A percentile compares a stretch with the other conserved stretches of the same genome.
These are phyloP conservation scores for Uloborus plumipes DNA, from an alignment of 2,888 invertebrate genomes.

Conservation along the genomic window DNA sequence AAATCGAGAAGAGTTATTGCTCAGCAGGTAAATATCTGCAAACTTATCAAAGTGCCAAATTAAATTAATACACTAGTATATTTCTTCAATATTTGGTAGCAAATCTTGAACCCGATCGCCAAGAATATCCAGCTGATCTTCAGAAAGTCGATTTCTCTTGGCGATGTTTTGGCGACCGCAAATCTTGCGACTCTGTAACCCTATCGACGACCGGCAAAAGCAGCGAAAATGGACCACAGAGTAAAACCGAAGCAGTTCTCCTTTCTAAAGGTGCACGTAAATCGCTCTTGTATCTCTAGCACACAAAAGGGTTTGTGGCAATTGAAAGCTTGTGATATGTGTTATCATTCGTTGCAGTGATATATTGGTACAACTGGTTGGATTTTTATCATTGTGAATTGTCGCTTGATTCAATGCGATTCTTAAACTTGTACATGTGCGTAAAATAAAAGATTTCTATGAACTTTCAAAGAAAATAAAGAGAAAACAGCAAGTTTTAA, in stretches of 20 bases:
- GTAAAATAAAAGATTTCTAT: slow-evolving; percentile 3
- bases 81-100: no score
- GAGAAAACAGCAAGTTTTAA: background rate
- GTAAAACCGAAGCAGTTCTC: slow-evolving; percentile 44
- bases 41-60: no score
- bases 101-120: no score
- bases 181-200: slow-evolving; percentile 20
- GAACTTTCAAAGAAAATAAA: slow-evolving; percentile 2
- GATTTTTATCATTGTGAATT: slow-evolving; percentile 7
- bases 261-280: slow-evolving; percentile 42
- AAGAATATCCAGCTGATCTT: no score
- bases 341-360: background rate
- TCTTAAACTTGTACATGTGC: background rate
- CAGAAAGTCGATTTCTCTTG: slow-evolving; percentile 9
- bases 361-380: slow-evolving; percentile 12
- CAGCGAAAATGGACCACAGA: slow-evolving; percentile 49
- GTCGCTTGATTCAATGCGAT: background rate
- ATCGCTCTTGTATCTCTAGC: slow-evolving; percentile 20
- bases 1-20: no score
- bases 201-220: slow-evolving; percentile 39
- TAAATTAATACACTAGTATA: no score
- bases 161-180: slow-evolving; percentile 38
- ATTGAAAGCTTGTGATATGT: slow-evolving; percentile 8
- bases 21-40: no score
- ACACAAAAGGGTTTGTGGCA: slow-evolving; percentile 15